Percentiles rank a stretch among this genome's conserved stretches.
phyloP scores from a whole-genome alignment of 2,113 vertebrate genomes.

The Synchiropus splendidus region DNA sequence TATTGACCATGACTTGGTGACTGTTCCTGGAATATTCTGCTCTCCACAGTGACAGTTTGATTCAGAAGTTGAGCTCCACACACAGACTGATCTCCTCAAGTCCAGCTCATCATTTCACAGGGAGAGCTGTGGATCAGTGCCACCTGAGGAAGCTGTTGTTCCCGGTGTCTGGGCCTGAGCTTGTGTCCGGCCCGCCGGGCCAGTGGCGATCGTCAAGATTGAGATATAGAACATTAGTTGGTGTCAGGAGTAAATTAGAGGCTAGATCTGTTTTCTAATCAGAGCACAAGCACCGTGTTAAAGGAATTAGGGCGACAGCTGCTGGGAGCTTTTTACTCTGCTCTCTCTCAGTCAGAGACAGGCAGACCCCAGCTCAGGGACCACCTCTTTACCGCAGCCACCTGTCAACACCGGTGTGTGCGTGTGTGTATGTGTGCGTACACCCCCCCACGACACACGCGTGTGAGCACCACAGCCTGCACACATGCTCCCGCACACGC shows the following conservation, averaged over 20 bases:
- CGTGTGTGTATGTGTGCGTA: constrained; percentile 7
- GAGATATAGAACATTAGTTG: constrained; percentile 87
- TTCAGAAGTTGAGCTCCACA: too few species aligned
- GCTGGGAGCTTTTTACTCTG: constrained; percentile 70
- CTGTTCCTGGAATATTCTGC: too few species aligned
- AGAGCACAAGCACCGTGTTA: constrained; percentile 94
- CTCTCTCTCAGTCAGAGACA: constrained; percentile 67
- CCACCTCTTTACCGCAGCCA: constrained; percentile 64
- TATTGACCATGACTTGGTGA: too few species aligned
- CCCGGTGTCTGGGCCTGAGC: not conserved
- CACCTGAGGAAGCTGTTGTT: too few species aligned
- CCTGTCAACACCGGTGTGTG: constrained; percentile 51
- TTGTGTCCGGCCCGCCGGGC: constrained; percentile 30
- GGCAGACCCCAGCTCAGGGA: constrained; percentile 64
- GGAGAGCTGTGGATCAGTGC: too few species aligned
- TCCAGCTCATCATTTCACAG: too few species aligned
- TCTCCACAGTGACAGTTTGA: too few species aligned
- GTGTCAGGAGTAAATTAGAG: constrained; percentile 92
- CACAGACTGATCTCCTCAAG: too few species aligned
- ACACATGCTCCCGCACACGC: constrained; percentile 33
- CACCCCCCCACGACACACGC: constrained; percentile 23
- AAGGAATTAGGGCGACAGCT: constrained; percentile 95
- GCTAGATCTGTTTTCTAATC: constrained; percentile 95
- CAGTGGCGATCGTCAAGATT: constrained; percentile 58
- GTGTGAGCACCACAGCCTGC: constrained; percentile 23